A percentile compares a stretch with the other conserved stretches of the same genome.
Evolutionary conservation across 2,888 invertebrate species (phyloP).

Genomic region (Brachyptera putata): DNA sequence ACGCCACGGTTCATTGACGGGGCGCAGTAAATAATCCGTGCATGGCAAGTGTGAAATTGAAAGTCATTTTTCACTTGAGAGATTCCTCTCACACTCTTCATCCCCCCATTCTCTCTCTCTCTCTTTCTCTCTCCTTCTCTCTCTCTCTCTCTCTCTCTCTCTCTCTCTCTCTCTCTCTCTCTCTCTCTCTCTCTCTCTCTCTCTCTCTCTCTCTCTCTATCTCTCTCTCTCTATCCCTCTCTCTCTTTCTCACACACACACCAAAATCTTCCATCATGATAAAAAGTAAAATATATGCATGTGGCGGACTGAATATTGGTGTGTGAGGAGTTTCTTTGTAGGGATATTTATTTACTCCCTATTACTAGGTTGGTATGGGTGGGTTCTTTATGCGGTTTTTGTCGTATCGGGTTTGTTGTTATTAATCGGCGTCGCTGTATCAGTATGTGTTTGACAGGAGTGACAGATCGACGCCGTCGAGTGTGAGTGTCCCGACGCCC

Average conservation of each 20-base stretch:
- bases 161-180: not conserved
- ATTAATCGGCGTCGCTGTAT: conserved; percentile 10
- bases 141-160: not conserved
- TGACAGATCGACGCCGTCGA: conserved; percentile 7
- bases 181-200: not conserved
- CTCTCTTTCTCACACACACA: not conserved
- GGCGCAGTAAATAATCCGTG: conserved; percentile 26
- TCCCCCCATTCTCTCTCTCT: conserved; percentile 5
- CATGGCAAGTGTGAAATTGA: conserved; percentile 31
- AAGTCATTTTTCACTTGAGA: conserved; percentile 29
- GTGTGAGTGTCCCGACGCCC: not conserved
- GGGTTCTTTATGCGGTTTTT: conserved; percentile 14
- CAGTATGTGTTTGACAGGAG: conserved; percentile 13
- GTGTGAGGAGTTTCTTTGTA: no score
- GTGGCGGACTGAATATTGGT: no score
- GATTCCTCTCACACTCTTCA: not conserved
- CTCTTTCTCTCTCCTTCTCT: not conserved
- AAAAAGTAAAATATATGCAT: conserved; percentile 18
- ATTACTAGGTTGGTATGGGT: no score
- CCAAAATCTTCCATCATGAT: conserved; percentile 5
- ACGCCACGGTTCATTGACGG: conserved; percentile 13
- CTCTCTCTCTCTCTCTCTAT: not conserved
- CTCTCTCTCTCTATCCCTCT: not conserved
- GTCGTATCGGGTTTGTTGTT: not conserved
- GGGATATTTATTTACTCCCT: no score